These are phyloP conservation scores for Uromys caudimaculatus DNA, from an alignment of 2,797 vertebrate species.

Conservation along the genomic window DNA sequence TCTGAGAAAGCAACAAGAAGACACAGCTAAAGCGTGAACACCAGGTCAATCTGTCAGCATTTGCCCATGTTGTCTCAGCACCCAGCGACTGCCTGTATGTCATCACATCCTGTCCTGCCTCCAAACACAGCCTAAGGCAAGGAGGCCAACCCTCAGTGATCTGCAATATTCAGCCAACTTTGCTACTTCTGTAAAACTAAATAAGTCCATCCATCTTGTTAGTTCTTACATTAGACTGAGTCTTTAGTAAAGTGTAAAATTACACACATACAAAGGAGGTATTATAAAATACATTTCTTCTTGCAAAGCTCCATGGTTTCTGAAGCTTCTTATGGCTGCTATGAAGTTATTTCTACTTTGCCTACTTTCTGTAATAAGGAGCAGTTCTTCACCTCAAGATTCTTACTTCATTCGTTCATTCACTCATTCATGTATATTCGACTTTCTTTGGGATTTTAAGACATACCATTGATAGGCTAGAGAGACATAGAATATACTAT, in stretches of 20 bases:
- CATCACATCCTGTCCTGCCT: not conserved
- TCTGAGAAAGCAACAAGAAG: not conserved
- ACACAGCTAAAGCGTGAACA: not conserved
- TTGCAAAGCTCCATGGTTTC: not conserved
- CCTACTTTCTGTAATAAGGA: not conserved
- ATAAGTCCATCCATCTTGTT: too few species aligned
- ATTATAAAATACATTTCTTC: not conserved
- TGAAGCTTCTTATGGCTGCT: not conserved
- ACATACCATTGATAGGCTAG: not conserved
- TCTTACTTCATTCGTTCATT: not conserved
- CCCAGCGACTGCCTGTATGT: fast-evolving
- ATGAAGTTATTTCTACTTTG: not conserved
- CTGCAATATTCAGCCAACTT: not conserved
- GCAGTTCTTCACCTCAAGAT: not conserved
- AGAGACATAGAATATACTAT: not conserved
- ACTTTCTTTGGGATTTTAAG: not conserved
- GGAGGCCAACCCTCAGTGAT: too few species aligned
- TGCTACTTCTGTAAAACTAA: not conserved
- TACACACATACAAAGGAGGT: too few species aligned
- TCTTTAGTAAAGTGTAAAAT: not conserved
- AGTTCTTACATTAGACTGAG: not conserved
- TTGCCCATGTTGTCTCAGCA: not conserved
- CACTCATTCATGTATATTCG: not conserved
- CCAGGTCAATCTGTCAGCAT: not conserved
- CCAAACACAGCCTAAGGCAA: not conserved